These are phyloP conservation scores for Ia io DNA, from an alignment of 2,113 vertebrate genomes.

Conservation along the genomic window DNA sequence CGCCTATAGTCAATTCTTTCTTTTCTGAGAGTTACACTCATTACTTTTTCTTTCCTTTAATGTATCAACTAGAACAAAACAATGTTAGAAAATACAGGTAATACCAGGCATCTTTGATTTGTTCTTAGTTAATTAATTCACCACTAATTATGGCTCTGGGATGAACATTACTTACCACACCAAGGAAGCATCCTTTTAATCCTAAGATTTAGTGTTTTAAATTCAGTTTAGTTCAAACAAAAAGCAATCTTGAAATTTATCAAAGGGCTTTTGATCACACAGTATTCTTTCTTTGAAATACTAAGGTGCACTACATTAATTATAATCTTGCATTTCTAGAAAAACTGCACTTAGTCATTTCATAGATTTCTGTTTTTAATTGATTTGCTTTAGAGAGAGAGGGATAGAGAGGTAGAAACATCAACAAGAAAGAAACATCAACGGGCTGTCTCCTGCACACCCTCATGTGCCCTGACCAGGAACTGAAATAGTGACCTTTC, in stretches of 20 bases:
- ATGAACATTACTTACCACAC: neutral
- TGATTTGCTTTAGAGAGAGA: too few species aligned
- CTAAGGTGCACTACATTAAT: neutral
- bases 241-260: slow-evolving; percentile 21
- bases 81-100: neutral
- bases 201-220: neutral
- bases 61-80: neutral
- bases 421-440: too few species aligned
- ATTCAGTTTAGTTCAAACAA: slow-evolving; percentile 32
- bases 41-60: slow-evolving; percentile 23
- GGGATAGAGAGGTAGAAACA: too few species aligned
- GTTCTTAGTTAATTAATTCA: neutral
- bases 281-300: slow-evolving; percentile 15
- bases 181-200: neutral
- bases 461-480: too few species aligned
- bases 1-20: neutral
- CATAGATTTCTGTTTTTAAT: neutral
- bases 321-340: neutral
- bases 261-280: neutral
- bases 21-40: slow-evolving; percentile 16
- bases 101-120: neutral
- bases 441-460: too few species aligned
- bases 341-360: neutral
- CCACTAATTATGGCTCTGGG: neutral
- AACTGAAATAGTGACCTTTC: too few species aligned